phyloP scores from a whole-genome alignment of 2,113 vertebrate genomes.

The Taxidea taxus region DNA sequence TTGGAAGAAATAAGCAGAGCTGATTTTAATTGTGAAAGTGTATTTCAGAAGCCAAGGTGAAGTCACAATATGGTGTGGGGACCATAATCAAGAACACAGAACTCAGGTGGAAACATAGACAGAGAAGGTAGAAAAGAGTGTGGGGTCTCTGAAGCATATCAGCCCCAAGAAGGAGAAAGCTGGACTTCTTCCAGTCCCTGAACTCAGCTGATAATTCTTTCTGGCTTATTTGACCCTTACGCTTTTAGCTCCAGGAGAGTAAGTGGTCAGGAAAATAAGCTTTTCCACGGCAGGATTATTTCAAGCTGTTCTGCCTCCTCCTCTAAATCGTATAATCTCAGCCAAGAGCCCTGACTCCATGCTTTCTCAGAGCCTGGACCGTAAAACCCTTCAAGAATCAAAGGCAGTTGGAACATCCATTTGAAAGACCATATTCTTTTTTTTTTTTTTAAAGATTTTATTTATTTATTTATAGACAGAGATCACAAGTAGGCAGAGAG shows the following conservation, averaged over 20 bases:
- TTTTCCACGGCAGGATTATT: background rate
- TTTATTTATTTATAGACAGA: too few species aligned
- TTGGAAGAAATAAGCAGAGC: background rate
- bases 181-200: background rate
- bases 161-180: background rate
- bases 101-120: background rate
- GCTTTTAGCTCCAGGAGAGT: background rate
- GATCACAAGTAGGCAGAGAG: too few species aligned
- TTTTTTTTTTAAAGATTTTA: too few species aligned
- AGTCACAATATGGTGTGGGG: background rate
- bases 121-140: background rate
- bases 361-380: background rate
- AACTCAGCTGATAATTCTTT: background rate
- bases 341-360: background rate
- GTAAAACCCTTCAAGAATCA: background rate
- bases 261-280: background rate
- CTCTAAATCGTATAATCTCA: background rate
- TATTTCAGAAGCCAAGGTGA: background rate
- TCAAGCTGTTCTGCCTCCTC: background rate
- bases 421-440: background rate
- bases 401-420: background rate
- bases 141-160: background rate
- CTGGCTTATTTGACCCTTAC: background rate
- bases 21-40: background rate
- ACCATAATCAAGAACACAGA: background rate